Evolutionary conservation across 2,113 vertebrate genomes (phyloP).

Genomic region (Odocoileus virginianus): DNA sequence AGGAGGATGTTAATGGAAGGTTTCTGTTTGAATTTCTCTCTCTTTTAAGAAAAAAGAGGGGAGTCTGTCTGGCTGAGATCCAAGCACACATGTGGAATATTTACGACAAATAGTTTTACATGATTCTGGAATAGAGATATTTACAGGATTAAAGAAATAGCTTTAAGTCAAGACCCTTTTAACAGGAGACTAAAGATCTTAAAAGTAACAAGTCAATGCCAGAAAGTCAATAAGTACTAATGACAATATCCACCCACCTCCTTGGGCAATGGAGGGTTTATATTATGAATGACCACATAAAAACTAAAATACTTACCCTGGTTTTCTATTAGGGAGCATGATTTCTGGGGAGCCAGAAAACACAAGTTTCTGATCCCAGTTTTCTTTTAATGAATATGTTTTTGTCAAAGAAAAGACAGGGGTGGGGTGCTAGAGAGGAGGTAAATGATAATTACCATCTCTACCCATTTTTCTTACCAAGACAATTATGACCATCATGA

Average conservation of each 20-base stretch:
- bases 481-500: conserved; percentile 96
- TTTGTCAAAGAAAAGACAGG: conserved; percentile 30
- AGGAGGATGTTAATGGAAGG: conserved; percentile 67
- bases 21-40: conserved; percentile 56
- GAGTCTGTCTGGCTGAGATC: conserved; percentile 66
- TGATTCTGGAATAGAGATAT: conserved; percentile 20
- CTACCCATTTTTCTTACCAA: conserved; percentile 85
- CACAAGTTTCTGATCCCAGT: background rate
- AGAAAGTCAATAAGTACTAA: background rate
- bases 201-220: background rate
- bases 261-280: background rate
- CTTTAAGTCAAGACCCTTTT: background rate
- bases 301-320: background rate
- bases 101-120: conserved; percentile 61
- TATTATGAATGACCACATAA: background rate
- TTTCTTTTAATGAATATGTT: background rate
- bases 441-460: background rate
- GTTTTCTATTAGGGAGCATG: background rate
- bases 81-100: conserved; percentile 67
- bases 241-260: background rate
- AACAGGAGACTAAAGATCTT: conserved; percentile 12
- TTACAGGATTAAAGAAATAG: background rate
- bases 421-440: background rate
- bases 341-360: background rate
- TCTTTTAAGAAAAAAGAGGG: conserved; percentile 66